phyloP scores from a whole-genome alignment of 2,797 vertebrate species.

The Catharus ustulatus region DNA sequence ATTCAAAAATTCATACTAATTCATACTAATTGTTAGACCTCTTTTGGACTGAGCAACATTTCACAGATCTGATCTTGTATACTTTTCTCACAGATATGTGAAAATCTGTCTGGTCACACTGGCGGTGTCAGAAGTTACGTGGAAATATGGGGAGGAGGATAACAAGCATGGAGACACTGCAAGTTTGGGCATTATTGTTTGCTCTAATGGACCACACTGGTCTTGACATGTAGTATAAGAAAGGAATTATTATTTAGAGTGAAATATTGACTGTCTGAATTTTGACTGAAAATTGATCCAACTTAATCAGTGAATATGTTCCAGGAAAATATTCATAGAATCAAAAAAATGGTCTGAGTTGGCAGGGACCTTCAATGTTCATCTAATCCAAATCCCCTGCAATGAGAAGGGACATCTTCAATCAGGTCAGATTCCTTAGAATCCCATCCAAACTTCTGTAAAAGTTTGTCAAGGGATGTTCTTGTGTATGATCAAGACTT shows the following conservation, averaged over 20 bases:
- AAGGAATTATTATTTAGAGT: background rate
- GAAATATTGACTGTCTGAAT: background rate
- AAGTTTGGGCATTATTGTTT: background rate
- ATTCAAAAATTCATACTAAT: background rate
- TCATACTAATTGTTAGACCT: background rate
- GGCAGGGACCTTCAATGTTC: background rate
- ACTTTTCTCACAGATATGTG: background rate
- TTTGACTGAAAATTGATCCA: background rate
- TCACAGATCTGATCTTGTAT: background rate
- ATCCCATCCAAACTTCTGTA: background rate
- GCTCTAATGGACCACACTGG: background rate
- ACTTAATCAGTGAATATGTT: background rate
- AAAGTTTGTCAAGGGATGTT: background rate
- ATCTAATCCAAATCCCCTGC: background rate
- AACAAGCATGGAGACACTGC: background rate
- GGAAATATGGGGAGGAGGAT: background rate
- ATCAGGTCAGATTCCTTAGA: background rate
- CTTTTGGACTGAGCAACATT: background rate
- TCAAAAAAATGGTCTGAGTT: background rate
- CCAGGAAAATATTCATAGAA: background rate
- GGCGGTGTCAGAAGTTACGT: background rate
- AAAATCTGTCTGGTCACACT: background rate
- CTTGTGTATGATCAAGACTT: background rate
- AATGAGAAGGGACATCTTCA: background rate
- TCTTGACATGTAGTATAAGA: background rate